These are phyloP conservation scores for Pyrrhia umbra DNA, from an alignment of 2,888 invertebrate genomes.

Conservation along the genomic window DNA sequence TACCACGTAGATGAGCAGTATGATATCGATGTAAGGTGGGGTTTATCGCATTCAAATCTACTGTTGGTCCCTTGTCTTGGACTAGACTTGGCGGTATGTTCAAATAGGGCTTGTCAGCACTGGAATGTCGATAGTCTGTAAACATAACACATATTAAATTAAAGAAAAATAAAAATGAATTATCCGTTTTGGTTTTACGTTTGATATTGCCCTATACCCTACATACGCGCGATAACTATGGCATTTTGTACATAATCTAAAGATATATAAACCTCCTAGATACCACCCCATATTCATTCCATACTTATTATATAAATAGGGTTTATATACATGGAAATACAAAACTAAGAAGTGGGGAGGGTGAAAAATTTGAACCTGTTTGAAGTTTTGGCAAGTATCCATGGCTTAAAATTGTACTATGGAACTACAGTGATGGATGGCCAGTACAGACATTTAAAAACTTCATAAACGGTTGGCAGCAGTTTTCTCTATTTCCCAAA, in stretches of 20 bases:
- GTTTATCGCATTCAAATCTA: conserved; percentile 77
- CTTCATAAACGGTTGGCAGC: no score
- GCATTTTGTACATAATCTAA: conserved; percentile 9
- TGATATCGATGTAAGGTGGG: conserved; percentile 76
- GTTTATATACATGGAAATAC: neutral
- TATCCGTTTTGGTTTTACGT: neutral
- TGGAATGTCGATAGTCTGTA: conserved; percentile 92
- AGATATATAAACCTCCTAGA: conserved; percentile 3
- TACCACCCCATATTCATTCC: conserved; percentile 46
- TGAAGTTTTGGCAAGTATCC: no score
- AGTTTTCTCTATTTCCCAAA: no score
- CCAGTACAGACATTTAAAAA: no score
- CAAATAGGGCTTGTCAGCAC: conserved; percentile 87
- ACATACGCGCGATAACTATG: conserved; percentile 12
- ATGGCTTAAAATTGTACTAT: no score
- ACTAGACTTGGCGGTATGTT: conserved; percentile 73
- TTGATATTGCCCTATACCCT: conserved; percentile 11
- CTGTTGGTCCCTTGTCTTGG: conserved; percentile 72
- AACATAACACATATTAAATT: conserved; percentile 59
- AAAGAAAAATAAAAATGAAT: conserved; percentile 1
- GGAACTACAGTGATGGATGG: no score
- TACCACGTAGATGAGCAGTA: conserved; percentile 81
- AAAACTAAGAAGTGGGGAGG: neutral
- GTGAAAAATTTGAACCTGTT: neutral
- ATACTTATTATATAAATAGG: neutral